Evolutionary conservation across 2,797 vertebrate genomes (phyloP), one percentile per base, ranked within the genome.

Genomic region (Prunella strophiata): DNA sequence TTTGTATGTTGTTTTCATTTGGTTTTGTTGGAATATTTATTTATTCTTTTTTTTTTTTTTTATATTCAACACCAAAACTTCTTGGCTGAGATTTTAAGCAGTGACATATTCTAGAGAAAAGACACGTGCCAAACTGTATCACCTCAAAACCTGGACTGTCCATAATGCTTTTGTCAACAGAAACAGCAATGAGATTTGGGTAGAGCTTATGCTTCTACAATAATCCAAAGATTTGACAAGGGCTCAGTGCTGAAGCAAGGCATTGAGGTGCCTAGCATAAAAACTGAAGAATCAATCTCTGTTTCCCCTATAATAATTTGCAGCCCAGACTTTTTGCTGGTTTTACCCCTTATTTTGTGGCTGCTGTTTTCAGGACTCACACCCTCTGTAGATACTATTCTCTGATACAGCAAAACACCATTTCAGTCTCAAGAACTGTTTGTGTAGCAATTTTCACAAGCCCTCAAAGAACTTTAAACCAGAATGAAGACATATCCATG

Each of bases 31-130:
- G 13, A 71, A 57, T 71, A 77, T 59, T 76, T 84, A 51, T 66
- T 83, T 57, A 76, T 85, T 75, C 7, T 19, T n/a, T n/a, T n/a
- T n/a, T n/a, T n/a, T n/a, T 90, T 76, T 66, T 91, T 93, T 92
- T 52, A 1, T 13, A 58, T 78, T 84, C 59, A 84, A 72, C 13
- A 89, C 5, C 23, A 27, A 85, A 87, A 77, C 9, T 58, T 47
- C 7, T 34, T 48, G 22, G 25, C 43, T 83, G 19, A 50, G 86
- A 74, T 88, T 93, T 71, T 77, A 79, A 79, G 34, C 22, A 57
- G 38, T 67, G 27, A 59, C 5, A 47, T 18, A 18, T 67, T 76
- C 36, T 51, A 42, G 50, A 63, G 55, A 67, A 74, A 75, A 77
- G 19, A 13, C 9, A 36, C 17, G 5, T 42, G 22, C 30, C 30